Percentiles rank a stretch among this genome's conserved stretches.
Evolutionary conservation across 2,797 vertebrate genomes (phyloP).

Genomic region (Neoniphon sammara): DNA sequence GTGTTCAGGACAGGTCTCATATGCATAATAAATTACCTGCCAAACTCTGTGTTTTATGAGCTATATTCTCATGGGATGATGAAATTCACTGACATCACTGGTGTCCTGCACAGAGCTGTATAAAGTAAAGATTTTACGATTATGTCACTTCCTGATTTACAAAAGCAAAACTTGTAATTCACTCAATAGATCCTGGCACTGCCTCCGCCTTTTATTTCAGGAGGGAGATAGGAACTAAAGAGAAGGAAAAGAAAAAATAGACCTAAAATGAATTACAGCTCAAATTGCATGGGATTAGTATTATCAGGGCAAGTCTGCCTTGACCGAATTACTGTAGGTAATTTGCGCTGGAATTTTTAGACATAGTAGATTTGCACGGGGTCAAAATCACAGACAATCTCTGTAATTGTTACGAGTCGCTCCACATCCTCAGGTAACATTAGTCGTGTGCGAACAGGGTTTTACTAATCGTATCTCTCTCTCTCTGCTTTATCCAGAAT

Average conservation of each 20-base stretch:
- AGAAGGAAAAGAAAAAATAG: background rate
- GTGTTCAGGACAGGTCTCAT: too few species aligned
- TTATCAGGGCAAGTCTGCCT: too few species aligned
- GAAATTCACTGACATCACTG: conserved; percentile 18
- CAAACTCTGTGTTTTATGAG: too few species aligned
- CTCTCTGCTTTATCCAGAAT: conserved; percentile 19
- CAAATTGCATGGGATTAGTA: background rate
- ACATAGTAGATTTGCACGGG: background rate
- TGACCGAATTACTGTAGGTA: too few species aligned
- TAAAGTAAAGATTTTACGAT: conserved; percentile 2
- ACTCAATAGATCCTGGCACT: background rate
- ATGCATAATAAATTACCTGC: too few species aligned
- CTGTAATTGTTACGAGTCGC: background rate
- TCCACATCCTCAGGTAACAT: conserved; percentile 12
- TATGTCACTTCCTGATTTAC: background rate
- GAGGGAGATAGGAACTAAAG: background rate
- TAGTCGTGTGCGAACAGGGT: background rate
- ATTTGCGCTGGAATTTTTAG: too few species aligned
- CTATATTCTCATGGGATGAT: conserved; percentile 9
- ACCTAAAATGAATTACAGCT: background rate
- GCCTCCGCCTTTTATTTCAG: background rate
- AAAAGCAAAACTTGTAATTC: too few species aligned
- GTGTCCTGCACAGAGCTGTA: background rate
- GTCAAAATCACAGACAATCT: background rate
- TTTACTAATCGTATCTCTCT: conserved; percentile 1